These are phyloP conservation scores for Lates calcarifer DNA, from an alignment of 2,113 vertebrate species.

Conservation along the genomic window DNA sequence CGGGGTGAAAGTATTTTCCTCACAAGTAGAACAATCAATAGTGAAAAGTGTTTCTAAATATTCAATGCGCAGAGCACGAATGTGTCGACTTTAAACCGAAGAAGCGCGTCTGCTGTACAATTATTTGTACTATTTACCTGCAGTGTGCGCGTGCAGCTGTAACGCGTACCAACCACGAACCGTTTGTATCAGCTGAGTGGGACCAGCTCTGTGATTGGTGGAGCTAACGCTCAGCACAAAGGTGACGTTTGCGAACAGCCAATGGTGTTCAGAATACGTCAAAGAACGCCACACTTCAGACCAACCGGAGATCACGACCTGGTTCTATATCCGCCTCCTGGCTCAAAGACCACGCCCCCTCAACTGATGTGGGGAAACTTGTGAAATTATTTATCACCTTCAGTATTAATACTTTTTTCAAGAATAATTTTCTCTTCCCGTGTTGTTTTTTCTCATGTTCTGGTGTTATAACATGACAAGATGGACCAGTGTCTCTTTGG, in stretches of 20 bases:
- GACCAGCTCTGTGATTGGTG: constrained; percentile 70
- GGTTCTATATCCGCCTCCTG: neutral
- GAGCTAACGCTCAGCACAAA: neutral
- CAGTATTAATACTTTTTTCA: no score
- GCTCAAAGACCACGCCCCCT: constrained; percentile 35
- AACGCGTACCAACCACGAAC: neutral
- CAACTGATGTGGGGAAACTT: neutral
- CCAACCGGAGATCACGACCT: constrained; percentile 49
- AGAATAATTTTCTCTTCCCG: no score
- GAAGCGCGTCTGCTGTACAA: fast-evolving
- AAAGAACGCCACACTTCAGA: constrained; percentile 74
- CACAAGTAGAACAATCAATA: neutral
- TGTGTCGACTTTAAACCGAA: neutral
- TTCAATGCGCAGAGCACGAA: neutral
- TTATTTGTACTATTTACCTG: neutral
- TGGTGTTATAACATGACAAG: no score
- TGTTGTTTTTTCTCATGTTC: no score
- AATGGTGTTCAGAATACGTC: constrained; percentile 69
- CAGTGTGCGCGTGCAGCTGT: no score
- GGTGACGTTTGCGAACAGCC: constrained; percentile 36
- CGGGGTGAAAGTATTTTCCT: neutral
- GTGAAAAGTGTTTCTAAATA: fast-evolving
- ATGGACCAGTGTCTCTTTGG: no score
- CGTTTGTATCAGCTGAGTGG: constrained; percentile 74
- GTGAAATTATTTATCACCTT: no score